Evolutionary conservation across 2,888 invertebrate genomes (phyloP).

Genomic region (Rotaria socialis): DNA sequence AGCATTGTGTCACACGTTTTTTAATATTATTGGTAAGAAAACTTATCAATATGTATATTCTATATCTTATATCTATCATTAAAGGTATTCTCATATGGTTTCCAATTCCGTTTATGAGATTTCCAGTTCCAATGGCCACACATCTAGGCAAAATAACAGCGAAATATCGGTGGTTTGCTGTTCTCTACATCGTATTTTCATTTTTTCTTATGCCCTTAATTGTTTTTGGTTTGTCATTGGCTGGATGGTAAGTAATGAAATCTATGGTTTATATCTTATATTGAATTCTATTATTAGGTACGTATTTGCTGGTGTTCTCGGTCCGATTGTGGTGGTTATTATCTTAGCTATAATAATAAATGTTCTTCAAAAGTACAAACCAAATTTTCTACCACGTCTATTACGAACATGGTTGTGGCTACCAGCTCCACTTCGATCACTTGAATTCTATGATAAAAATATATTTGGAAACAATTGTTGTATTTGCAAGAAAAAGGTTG

Average conservation of each 20-base stretch:
- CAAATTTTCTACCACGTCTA: background rate
- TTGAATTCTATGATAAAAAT: slow-evolving; percentile 38
- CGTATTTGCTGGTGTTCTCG: slow-evolving; percentile 39
- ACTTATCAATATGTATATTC: too few relatives aligned
- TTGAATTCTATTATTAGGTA: slow-evolving; percentile 7
- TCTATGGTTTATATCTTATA: background rate
- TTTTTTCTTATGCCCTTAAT: slow-evolving; percentile 41
- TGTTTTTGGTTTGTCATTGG: slow-evolving; percentile 38
- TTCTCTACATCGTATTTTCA: slow-evolving; percentile 52
- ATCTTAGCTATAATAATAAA: slow-evolving; percentile 29
- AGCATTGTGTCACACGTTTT: slow-evolving; percentile 57
- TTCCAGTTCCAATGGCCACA: slow-evolving; percentile 61
- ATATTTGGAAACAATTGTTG: background rate
- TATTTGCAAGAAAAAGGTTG: too few relatives aligned
- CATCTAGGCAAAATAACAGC: slow-evolving; percentile 61
- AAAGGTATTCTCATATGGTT: slow-evolving; percentile 63
- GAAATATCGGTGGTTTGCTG: slow-evolving; percentile 63
- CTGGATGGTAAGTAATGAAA: slow-evolving; percentile 39
- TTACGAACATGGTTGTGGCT: slow-evolving; percentile 41
- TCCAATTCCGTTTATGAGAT: slow-evolving; percentile 61
- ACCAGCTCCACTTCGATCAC: slow-evolving; percentile 37
- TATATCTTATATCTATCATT: background rate
- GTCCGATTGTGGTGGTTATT: slow-evolving; percentile 37
- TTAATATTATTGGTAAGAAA: slow-evolving; percentile 54
- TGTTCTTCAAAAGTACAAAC: background rate